These are phyloP conservation scores for Falco punctatus DNA, from an alignment of 2,113 vertebrate species.

Conservation along the genomic window DNA sequence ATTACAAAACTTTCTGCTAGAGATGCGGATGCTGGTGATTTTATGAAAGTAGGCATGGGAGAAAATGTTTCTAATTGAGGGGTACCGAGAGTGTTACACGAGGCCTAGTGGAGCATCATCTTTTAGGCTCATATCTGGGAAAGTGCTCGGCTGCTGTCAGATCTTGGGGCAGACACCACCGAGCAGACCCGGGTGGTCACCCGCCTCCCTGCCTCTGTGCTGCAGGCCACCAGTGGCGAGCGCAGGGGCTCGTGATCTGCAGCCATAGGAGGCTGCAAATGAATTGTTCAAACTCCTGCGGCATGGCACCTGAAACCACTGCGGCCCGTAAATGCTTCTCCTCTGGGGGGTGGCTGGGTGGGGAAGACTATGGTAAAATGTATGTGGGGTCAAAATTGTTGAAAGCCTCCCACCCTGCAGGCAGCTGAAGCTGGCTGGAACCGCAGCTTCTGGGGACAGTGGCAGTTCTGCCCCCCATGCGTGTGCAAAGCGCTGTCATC, in stretches of 20 bases:
- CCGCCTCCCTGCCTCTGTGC: not conserved
- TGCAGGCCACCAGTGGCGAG: fast-evolving
- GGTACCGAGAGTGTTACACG: fast-evolving
- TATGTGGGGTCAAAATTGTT: not conserved
- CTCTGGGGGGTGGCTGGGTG: not conserved
- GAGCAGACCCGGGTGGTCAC: not conserved
- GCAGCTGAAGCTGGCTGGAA: not conserved
- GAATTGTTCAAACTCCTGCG: not conserved
- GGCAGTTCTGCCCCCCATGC: not conserved
- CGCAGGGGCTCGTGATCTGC: not conserved
- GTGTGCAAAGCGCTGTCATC: not conserved
- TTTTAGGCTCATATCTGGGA: not conserved
- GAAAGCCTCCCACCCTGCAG: not conserved
- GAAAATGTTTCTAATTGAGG: not conserved
- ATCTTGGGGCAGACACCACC: not conserved
- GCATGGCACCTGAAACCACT: not conserved
- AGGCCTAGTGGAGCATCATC: not conserved
- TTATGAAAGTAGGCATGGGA: not conserved
- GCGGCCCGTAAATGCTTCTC: not conserved
- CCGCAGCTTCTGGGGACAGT: not conserved
- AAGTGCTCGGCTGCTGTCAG: not conserved
- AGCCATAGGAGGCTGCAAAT: not conserved
- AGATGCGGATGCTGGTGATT: not conserved
- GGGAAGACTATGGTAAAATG: not conserved
- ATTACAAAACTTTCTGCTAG: slow-evolving; percentile 71